phyloP scores from a whole-genome alignment of 2,113 vertebrate genomes.

The Nannospalax galili region DNA sequence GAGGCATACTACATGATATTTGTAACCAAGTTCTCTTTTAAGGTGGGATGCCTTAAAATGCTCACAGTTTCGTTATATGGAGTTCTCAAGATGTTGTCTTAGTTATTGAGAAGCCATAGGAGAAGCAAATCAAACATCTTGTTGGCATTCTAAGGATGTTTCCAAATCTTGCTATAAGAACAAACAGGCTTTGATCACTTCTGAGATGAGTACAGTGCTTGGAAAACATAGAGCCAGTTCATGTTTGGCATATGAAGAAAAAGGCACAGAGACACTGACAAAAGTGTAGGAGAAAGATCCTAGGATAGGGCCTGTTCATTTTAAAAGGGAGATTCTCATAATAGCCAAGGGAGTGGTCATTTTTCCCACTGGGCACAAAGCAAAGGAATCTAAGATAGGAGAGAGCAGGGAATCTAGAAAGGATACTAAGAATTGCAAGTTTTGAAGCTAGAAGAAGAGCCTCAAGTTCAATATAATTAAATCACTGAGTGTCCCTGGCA shows the following conservation, averaged over 20 bases:
- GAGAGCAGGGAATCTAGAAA: conserved; percentile 1
- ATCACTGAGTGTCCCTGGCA: conserved; percentile 18
- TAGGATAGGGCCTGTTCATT: neutral
- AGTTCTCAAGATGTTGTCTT: conserved; percentile 36
- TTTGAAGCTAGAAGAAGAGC: conserved; percentile 61
- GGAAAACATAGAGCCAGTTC: neutral
- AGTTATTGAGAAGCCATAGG: conserved; percentile 4
- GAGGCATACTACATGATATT: neutral
- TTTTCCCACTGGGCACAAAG: neutral
- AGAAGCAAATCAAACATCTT: conserved; percentile 42
- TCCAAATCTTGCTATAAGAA: conserved; percentile 26
- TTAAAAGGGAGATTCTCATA: conserved; percentile 32
- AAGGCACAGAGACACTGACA: neutral
- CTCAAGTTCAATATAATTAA: conserved; percentile 69
- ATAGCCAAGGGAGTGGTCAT: neutral
- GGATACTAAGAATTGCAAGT: conserved; percentile 38
- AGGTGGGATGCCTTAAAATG: conserved; percentile 26
- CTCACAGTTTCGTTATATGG: neutral
- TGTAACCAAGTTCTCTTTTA: neutral
- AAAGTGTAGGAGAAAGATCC: neutral
- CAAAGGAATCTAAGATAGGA: conserved; percentile 21
- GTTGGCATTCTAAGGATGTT: conserved; percentile 3
- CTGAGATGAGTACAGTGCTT: neutral
- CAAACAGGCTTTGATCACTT: neutral
- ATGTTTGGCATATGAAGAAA: neutral